These are phyloP conservation scores for Desmophyllum pertusum DNA, from an alignment of 92 coral and sea anemone genomes.

Conservation along the genomic window DNA sequence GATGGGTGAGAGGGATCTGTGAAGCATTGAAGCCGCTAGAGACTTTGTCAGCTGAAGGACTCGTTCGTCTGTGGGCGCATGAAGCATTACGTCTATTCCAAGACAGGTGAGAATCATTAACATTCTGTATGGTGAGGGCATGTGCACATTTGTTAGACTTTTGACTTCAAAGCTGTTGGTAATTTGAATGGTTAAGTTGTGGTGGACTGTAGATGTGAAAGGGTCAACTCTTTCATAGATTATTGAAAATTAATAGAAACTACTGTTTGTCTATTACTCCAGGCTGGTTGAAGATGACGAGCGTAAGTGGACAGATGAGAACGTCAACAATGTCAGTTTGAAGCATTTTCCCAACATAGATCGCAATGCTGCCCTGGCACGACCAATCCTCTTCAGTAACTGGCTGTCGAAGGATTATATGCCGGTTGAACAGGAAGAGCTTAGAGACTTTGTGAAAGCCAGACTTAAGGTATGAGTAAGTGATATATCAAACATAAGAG, in stretches of 20 bases:
- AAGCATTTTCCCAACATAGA: slow-evolving; percentile 96
- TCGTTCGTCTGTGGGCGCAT: slow-evolving; percentile 97
- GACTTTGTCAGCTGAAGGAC: slow-evolving; percentile 84
- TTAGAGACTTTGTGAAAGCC: slow-evolving; percentile 98
- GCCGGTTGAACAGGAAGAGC: slow-evolving; percentile 92
- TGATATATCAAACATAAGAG: too few species aligned
- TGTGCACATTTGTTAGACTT: too few species aligned
- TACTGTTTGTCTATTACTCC: not conserved
- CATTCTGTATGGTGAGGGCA: not conserved
- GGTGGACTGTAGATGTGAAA: too few species aligned
- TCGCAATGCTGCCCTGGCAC: slow-evolving; percentile 82
- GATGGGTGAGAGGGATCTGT: slow-evolving; percentile 99
- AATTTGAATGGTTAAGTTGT: too few species aligned
- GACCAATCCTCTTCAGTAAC: slow-evolving; percentile 97
- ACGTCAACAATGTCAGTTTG: slow-evolving; percentile 83
- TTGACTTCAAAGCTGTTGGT: not conserved
- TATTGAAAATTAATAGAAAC: too few species aligned
- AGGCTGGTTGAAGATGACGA: slow-evolving; percentile 99
- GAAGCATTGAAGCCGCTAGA: slow-evolving; percentile 97
- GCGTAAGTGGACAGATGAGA: slow-evolving; percentile 98
- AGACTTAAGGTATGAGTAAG: slow-evolving; percentile 85
- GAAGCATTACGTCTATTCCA: slow-evolving; percentile 96
- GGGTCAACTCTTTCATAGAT: too few species aligned
- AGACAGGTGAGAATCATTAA: slow-evolving; percentile 75
- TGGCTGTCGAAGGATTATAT: slow-evolving; percentile 98